Conservation (phyloP, 2,113 vertebrate species). For the Thalassarche chlororhynchos region DNA sequence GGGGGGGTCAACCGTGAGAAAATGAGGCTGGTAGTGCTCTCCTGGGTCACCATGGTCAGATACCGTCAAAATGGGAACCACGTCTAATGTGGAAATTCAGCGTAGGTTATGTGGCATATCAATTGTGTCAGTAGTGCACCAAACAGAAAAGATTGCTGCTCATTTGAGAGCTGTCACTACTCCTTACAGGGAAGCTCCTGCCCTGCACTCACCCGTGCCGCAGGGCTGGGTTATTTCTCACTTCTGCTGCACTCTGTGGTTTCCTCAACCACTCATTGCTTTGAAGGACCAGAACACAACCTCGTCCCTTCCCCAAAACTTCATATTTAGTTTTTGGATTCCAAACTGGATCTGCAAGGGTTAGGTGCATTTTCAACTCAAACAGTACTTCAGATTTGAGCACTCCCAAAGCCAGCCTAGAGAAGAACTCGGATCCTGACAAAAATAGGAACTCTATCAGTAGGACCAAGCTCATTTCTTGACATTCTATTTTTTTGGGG, state of each 20-base stretch:
- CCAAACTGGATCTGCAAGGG: background rate
- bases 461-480: background rate
- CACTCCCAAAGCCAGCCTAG: background rate
- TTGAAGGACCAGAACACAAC: background rate
- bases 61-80: background rate
- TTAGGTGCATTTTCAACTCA: background rate
- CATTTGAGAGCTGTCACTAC: rapidly evolving
- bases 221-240: background rate
- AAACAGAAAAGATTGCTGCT: background rate
- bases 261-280: background rate
- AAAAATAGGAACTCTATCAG: background rate
- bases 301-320: background rate
- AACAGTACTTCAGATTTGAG: background rate
- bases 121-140: background rate
- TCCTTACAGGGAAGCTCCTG: background rate
- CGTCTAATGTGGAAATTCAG: background rate
- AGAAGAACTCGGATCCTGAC: background rate
- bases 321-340: background rate
- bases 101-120: no score
- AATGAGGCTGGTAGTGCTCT: background rate
- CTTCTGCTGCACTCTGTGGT: background rate
- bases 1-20: background rate
- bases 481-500: no score
- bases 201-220: rapidly evolving
- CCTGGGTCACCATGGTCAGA: background rate